Evolutionary conservation across 2,797 vertebrate species (phyloP).

Genomic region (Acanthiza pusilla): DNA sequence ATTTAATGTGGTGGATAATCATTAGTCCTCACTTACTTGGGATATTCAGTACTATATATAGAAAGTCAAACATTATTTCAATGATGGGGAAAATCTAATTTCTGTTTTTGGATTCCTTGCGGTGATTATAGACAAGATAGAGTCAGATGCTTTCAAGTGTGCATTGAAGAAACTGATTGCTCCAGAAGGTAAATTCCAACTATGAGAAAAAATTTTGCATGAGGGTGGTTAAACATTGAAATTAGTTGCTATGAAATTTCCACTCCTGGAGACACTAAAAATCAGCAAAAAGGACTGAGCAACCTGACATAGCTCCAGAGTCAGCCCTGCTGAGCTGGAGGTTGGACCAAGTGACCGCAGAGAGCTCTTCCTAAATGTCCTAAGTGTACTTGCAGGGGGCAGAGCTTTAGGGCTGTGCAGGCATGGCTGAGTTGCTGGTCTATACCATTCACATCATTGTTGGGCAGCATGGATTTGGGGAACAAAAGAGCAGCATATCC

Average conservation of each 20-base stretch:
- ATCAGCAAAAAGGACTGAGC: neutral
- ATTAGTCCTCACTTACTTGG: neutral
- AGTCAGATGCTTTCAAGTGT: neutral
- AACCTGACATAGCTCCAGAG: neutral
- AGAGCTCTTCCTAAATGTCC: neutral
- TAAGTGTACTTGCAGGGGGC: neutral
- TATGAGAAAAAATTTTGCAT: neutral
- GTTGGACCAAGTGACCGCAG: neutral
- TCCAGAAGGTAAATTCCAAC: neutral
- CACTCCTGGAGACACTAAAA: neutral
- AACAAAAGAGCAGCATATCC: neutral
- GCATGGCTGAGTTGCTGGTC: neutral
- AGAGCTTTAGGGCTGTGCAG: neutral
- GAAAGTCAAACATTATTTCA: neutral
- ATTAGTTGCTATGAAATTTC: neutral
- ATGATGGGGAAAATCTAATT: neutral
- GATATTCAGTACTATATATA: neutral
- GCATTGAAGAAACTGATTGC: neutral
- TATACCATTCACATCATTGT: fast-evolving
- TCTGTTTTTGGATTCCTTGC: neutral
- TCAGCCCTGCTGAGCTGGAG: neutral
- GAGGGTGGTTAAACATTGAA: neutral
- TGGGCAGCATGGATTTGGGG: neutral
- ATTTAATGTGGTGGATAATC: neutral
- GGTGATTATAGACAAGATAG: neutral